Evolutionary conservation across 2,888 invertebrate species (phyloP).

Genomic region (Sminthurinus aureus): DNA sequence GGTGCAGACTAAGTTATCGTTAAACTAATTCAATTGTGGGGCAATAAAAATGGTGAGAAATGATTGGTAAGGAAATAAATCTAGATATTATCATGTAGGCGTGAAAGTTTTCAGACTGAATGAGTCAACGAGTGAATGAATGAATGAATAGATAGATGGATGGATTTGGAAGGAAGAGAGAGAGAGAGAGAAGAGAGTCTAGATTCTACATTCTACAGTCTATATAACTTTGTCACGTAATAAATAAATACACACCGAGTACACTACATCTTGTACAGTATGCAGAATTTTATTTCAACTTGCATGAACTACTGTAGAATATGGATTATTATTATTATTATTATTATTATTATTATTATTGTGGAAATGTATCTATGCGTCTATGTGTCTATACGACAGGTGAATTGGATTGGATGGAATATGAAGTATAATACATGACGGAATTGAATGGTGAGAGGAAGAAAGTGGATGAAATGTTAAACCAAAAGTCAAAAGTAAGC

Average conservation of each 20-base stretch:
- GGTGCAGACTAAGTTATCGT: neutral
- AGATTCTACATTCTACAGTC: too few relatives aligned
- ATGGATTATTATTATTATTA: too few relatives aligned
- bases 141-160: too few relatives aligned
- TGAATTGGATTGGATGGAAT: neutral
- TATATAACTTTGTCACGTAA: neutral
- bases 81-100: conserved; percentile 20
- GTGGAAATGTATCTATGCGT: neutral
- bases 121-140: neutral
- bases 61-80: conserved; percentile 10
- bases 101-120: neutral
- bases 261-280: too few relatives aligned
- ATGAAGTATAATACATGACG: too few relatives aligned
- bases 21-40: conserved; percentile 18
- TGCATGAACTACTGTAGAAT: too few relatives aligned
- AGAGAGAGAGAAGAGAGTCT: too few relatives aligned
- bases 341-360: too few relatives aligned
- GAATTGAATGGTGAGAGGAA: neutral
- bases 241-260: too few relatives aligned
- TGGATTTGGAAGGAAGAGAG: too few relatives aligned
- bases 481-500: neutral
- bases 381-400: neutral
- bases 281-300: too few relatives aligned
- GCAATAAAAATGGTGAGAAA: neutral
- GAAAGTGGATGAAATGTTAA: conserved; percentile 6